Percentiles rank a stretch among this genome's conserved stretches.
Evolutionary conservation across 2,888 invertebrate species (phyloP).

Genomic region (Agriopis aurantiaria): DNA sequence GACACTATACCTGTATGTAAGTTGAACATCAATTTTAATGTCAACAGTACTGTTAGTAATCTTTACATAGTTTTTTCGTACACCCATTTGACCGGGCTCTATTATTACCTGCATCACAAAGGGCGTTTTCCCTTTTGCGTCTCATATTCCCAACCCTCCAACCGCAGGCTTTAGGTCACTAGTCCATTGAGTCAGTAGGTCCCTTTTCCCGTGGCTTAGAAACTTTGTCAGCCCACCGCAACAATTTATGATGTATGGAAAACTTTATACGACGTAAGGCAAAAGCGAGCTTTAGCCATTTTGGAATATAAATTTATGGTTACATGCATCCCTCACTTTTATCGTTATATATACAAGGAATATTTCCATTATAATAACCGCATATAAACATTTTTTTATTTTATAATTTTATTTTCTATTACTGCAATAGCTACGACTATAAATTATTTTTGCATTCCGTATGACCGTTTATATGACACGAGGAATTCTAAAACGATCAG

Average conservation of each 20-base stretch:
- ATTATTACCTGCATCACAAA: constrained; percentile 24
- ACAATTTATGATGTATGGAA: constrained; percentile 31
- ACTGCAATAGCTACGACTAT: neutral
- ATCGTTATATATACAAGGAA: neutral
- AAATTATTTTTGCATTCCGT: constrained; percentile 1
- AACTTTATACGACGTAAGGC: constrained; percentile 5
- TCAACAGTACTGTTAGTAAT: neutral
- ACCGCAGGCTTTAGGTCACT: constrained; percentile 30
- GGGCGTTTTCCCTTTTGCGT: constrained; percentile 23
- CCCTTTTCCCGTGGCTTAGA: constrained; percentile 25
- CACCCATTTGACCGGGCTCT: neutral
- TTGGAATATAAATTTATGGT: neutral
- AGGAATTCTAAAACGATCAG: neutral
- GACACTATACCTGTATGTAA: too few relatives aligned
- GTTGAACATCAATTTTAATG: neutral
- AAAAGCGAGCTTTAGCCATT: constrained; percentile 13
- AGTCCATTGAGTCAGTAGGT: constrained; percentile 25
- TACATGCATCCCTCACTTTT: constrained; percentile 6
- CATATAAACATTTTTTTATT: too few relatives aligned
- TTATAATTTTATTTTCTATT: too few relatives aligned
- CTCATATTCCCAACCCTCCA: constrained; percentile 23
- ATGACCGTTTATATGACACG: neutral
- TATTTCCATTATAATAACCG: too few relatives aligned
- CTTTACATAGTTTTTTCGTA: neutral
- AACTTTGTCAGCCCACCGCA: constrained; percentile 32